Base-by-base conservation (phyloP, 2,888 invertebrate genomes). In the Euzophera pinguis region DNA sequence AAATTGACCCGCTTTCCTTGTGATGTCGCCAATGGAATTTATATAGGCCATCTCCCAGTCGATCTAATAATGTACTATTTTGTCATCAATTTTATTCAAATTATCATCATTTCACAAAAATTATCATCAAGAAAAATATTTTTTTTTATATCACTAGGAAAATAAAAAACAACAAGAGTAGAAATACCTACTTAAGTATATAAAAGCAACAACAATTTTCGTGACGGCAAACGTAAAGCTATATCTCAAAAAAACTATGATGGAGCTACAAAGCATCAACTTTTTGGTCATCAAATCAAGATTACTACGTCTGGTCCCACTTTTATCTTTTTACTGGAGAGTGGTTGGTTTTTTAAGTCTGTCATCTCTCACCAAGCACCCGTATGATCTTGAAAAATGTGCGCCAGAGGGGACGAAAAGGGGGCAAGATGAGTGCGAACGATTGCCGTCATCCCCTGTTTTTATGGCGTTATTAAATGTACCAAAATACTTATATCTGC, bases 321-420 rank as follows among this genome's bases (percentile, higher is more conserved):
- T 59, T 63, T 52, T 41, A 41, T 41, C 53, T 59, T 55, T 55
- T 48, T 50, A 54, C 54, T 54, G 47, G 51, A 53, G 54, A 57
- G 53, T 53, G 53, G 52, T 39, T 47, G 35, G 53, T 53, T 41
- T 52, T 49, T 45, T 22, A 22, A 34, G 53, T 54, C 55, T 61
- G 64, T 62, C 66, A 62, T 62, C 63, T 57, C 56, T 56, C 51
- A 60, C 58, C 68, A 69, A 71, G 61, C 62, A 61, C 60, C 53
- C 58, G 60, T 57, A 56, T 62, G 68, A 64, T 72, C 65, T 67
- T 71, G 71, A 73, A 65, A 67, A 71, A 73, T 67, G 64, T 55
- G 56, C 54, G 54, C 54, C 57, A 56, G 45, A 45, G 45, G 45
- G 45, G 32, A 34, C 50, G 50, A 42, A 56, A 22, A 47, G 47